These are phyloP conservation scores for Donacobius atricapilla DNA, from an alignment of 2,113 vertebrate species.

Conservation along the genomic window DNA sequence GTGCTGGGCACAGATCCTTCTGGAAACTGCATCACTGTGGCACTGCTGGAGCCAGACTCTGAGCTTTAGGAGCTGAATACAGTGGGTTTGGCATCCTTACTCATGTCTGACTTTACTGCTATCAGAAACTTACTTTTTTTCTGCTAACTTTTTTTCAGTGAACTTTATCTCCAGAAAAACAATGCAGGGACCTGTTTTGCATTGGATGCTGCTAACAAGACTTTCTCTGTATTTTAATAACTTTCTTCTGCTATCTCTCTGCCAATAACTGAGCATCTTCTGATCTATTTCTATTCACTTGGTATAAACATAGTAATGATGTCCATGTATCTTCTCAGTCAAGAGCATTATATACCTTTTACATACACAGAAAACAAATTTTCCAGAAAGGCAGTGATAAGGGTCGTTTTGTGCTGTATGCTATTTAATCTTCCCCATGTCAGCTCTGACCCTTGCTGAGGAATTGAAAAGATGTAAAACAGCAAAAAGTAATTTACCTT, in stretches of 20 bases:
- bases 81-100: not conserved
- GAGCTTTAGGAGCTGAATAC: not conserved
- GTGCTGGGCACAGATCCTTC: not conserved
- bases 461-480: slow-evolving; percentile 65
- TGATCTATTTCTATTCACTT: slow-evolving; percentile 80
- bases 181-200: slow-evolving; percentile 74
- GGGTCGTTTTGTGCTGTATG: slow-evolving; percentile 54
- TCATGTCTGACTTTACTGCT: not conserved
- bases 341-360: slow-evolving; percentile 56
- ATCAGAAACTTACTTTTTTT: slow-evolving; percentile 27
- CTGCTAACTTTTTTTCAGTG: slow-evolving; percentile 56
- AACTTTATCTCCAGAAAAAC: slow-evolving; percentile 86
- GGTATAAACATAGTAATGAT: slow-evolving; percentile 70
- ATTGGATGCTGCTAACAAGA: slow-evolving; percentile 73
- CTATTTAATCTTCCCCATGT: slow-evolving; percentile 58
- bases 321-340: slow-evolving; percentile 49
- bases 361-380: slow-evolving; percentile 60
- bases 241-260: slow-evolving; percentile 81
- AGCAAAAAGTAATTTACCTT: slow-evolving; percentile 66
- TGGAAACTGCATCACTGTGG: not conserved
- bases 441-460: slow-evolving; percentile 40
- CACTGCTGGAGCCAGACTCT: not conserved
- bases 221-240: slow-evolving; percentile 86
- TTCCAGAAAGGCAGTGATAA: slow-evolving; percentile 55
- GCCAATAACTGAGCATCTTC: slow-evolving; percentile 76